Evolutionary conservation across 1,140 invertebrate species (phyloP).

Genomic region (Zaprionus taronus): DNA sequence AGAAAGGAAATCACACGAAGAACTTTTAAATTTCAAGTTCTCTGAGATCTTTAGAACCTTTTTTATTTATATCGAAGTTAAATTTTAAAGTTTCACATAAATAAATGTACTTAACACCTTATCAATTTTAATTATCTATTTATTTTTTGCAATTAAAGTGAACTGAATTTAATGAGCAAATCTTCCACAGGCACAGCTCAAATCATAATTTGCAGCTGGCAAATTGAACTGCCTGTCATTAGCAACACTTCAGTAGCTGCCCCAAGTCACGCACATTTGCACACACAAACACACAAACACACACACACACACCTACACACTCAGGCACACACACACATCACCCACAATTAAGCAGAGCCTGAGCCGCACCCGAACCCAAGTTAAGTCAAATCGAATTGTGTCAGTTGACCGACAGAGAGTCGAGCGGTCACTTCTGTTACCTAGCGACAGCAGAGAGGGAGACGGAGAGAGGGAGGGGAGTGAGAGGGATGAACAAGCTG

Average conservation of each 20-base stretch:
- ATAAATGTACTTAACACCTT: not conserved
- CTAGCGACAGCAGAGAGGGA: slow-evolving; percentile 11
- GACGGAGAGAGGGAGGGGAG: slow-evolving; percentile 18
- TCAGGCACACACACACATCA: not conserved
- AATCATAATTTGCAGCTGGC: slow-evolving; percentile 13
- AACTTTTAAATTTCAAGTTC: not conserved
- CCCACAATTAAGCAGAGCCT: slow-evolving; percentile 16
- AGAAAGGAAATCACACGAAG: not conserved
- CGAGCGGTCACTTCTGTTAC: slow-evolving; percentile 12
- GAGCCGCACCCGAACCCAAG: slow-evolving; percentile 31
- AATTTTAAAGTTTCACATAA: too few species aligned
- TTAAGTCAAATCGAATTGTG: slow-evolving; percentile 68
- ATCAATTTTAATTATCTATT: not conserved
- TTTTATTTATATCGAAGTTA: too few species aligned
- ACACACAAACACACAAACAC: not conserved
- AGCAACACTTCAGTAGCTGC: slow-evolving; percentile 35
- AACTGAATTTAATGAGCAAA: slow-evolving; percentile 20
- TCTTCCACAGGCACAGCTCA: slow-evolving; percentile 16
- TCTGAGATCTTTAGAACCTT: not conserved
- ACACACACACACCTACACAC: not conserved
- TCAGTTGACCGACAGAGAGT: slow-evolving; percentile 23
- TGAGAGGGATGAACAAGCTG: too few species aligned
- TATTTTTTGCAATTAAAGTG: slow-evolving; percentile 7
- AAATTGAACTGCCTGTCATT: slow-evolving; percentile 33
- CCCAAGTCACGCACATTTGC: not conserved